phyloP scores from a whole-genome alignment of 2,113 vertebrate species.

The Engystomops pustulosus region DNA sequence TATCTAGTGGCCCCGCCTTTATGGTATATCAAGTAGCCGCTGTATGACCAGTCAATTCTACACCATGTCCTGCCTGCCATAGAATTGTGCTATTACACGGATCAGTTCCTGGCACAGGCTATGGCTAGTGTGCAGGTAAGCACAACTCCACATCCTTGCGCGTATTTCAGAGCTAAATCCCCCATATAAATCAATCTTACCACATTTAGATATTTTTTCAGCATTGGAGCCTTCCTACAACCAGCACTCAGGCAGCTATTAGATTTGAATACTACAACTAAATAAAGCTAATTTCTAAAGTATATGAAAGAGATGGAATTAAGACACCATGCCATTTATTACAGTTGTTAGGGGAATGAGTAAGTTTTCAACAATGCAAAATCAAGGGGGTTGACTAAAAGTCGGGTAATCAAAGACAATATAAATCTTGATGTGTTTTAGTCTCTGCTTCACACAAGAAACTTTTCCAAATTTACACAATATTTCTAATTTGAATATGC shows the following conservation, averaged over 20 bases:
- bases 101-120: too few species aligned
- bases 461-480: background rate
- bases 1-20: too few species aligned
- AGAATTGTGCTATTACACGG: too few species aligned
- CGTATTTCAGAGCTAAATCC: too few species aligned
- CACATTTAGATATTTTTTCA: too few species aligned
- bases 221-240: background rate
- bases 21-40: too few species aligned
- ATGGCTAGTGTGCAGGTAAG: too few species aligned
- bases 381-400: background rate
- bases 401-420: background rate
- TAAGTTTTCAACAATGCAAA: background rate
- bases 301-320: background rate
- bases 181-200: too few species aligned
- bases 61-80: too few species aligned
- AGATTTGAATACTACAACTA: background rate
- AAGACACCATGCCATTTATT: background rate
- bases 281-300: background rate
- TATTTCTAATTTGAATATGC: slow-evolving; percentile 12
- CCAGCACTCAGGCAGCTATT: background rate
- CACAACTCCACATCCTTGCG: too few species aligned
- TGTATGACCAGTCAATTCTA: too few species aligned
- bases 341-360: background rate
- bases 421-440: background rate
- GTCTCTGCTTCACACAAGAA: background rate